These are phyloP conservation scores for Cantharis rustica DNA, from an alignment of 2,888 invertebrate species.

Conservation along the genomic window DNA sequence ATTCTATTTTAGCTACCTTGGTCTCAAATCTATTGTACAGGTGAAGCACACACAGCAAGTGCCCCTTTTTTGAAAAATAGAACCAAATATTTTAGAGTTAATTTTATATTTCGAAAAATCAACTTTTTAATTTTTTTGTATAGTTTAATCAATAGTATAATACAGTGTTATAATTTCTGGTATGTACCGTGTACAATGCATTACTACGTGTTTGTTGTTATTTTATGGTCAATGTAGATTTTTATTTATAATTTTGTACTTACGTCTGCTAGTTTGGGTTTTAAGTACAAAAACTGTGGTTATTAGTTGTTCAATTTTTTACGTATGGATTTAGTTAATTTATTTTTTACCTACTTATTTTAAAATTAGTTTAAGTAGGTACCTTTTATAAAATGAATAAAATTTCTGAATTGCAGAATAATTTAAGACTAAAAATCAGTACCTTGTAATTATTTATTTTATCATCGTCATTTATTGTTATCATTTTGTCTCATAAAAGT, in stretches of 20 bases:
- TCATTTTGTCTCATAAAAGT: conserved; percentile 43
- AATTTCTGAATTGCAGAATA: conserved; percentile 39
- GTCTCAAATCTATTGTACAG: background rate
- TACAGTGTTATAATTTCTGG: conserved; percentile 47
- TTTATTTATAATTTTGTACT: conserved; percentile 44
- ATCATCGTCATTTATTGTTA: conserved; percentile 43
- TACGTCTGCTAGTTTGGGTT: conserved; percentile 10
- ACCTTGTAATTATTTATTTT: conserved; percentile 42
- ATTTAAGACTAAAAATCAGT: conserved; percentile 38
- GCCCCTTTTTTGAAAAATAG: background rate
- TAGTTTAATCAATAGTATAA: conserved; percentile 41
- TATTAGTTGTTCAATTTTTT: conserved; percentile 3
- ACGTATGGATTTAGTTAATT: background rate
- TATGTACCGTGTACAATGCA: conserved; percentile 55
- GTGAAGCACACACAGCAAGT: background rate
- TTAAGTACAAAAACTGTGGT: conserved; percentile 3
- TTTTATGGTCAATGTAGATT: conserved; percentile 35
- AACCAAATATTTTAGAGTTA: background rate
- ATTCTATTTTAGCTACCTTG: background rate
- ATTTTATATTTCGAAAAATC: background rate
- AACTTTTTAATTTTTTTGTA: background rate
- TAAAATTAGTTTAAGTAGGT: conserved; percentile 32
- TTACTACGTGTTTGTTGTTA: conserved; percentile 38
- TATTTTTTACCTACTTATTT: conserved; percentile 17
- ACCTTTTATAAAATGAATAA: conserved; percentile 23